Percentiles rank a stretch among this genome's conserved stretches.
Conservation (phyloP, 1,140 invertebrate genomes). For the Drosophila bocqueti region DNA sequence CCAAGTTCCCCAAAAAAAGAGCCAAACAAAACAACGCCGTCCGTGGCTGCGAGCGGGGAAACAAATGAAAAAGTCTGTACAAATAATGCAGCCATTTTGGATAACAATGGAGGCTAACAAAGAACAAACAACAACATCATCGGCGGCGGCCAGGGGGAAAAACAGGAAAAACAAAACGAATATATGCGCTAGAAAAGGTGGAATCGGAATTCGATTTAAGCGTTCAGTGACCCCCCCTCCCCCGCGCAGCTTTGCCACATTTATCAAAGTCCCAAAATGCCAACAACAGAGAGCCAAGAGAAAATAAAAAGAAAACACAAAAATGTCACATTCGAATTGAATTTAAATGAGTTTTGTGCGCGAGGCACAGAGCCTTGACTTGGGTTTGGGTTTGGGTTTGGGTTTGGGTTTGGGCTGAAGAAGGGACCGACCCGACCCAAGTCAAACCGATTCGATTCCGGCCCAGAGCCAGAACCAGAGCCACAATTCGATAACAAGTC, state of each 20-base stretch:
- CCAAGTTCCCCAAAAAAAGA: conserved; percentile 41
- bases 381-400: background rate
- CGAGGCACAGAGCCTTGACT: background rate
- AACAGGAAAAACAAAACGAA: conserved; percentile 50
- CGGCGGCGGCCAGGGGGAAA: conserved; percentile 16
- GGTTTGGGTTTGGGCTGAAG: background rate
- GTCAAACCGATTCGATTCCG: conserved; percentile 22
- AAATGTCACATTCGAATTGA: conserved; percentile 80
- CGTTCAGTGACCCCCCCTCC: conserved; percentile 67
- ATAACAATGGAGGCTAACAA: conserved; percentile 78
- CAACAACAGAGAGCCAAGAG: conserved; percentile 33
- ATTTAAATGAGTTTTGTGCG: conserved; percentile 78
- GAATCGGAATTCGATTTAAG: conserved; percentile 74
- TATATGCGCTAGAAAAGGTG: conserved; percentile 61
- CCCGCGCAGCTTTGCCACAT: conserved; percentile 56
- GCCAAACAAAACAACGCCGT: conserved; percentile 21
- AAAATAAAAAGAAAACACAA: conserved; percentile 58
- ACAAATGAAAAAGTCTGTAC: conserved; percentile 68
- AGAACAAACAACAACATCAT: conserved; percentile 60
- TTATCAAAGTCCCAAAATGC: conserved; percentile 71
- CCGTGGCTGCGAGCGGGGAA: conserved; percentile 21
- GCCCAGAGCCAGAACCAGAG: conserved; percentile 40
- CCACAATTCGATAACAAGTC: conserved; percentile 62
- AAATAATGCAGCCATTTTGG: conserved; percentile 83
- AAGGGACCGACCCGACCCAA: conserved; percentile 2